phyloP scores from a whole-genome alignment of 2,888 invertebrate species.

The Oscheius sp. region DNA sequence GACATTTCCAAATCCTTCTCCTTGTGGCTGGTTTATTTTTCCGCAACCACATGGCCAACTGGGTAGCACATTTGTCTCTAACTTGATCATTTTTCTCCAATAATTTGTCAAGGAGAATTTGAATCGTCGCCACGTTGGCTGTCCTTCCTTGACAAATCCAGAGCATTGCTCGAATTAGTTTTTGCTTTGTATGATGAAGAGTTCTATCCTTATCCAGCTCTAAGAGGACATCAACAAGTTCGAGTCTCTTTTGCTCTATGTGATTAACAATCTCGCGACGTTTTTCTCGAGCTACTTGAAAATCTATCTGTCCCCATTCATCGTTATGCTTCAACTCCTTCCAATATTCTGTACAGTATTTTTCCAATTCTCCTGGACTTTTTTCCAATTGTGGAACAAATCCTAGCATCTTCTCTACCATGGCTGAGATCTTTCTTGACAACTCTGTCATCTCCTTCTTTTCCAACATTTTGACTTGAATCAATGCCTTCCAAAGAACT shows the following conservation, averaged over 20 bases:
- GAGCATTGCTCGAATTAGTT: constrained; percentile 35
- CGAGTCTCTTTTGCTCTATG: neutral
- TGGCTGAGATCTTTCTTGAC: constrained; percentile 1
- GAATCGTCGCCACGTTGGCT: constrained; percentile 31
- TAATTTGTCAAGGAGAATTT: constrained; percentile 34
- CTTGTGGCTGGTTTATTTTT: constrained; percentile 48
- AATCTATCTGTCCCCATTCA: constrained; percentile 16
- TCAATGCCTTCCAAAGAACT: constrained; percentile 22
- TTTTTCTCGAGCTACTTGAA: neutral
- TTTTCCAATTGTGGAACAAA: neutral
- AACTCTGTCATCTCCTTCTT: neutral
- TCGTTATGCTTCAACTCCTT: constrained; percentile 2
- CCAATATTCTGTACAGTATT: neutral
- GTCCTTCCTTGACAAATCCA: constrained; percentile 31
- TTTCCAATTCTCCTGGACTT: neutral
- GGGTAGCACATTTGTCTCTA: constrained; percentile 34
- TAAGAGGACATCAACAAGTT: constrained; percentile 14
- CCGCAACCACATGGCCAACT: constrained; percentile 39
- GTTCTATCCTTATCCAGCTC: neutral
- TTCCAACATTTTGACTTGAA: constrained; percentile 25
- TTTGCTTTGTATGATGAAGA: constrained; percentile 35
- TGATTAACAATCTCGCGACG: neutral
- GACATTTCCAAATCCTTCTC: constrained; percentile 33
- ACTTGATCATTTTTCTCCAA: constrained; percentile 36
- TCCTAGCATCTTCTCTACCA: constrained; percentile 9